Evolutionary conservation across 2,113 vertebrate species (phyloP).

Genomic region (Tachuris rubrigastra): DNA sequence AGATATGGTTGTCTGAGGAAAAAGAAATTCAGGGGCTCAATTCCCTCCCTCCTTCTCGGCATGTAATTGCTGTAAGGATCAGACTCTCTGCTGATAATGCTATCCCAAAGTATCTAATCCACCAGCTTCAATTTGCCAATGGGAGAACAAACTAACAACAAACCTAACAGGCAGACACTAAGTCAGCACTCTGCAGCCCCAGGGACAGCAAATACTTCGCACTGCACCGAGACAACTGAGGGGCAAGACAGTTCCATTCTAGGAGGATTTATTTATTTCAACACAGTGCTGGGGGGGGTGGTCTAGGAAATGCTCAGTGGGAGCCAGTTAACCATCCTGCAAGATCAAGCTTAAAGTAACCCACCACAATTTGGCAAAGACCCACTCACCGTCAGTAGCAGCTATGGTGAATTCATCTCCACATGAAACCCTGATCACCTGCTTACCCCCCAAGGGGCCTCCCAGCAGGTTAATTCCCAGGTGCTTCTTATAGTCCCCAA

Average conservation of each 20-base stretch:
- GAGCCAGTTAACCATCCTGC: not conserved
- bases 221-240: not conserved
- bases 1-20: slow-evolving; percentile 93
- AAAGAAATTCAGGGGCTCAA: not conserved
- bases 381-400: slow-evolving; percentile 89
- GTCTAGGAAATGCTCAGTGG: not conserved
- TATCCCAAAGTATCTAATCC: not conserved
- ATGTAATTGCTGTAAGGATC: not conserved
- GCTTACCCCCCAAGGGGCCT: slow-evolving; percentile 92
- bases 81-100: not conserved
- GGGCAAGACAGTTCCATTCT: not conserved
- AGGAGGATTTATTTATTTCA: not conserved
- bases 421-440: slow-evolving; percentile 91
- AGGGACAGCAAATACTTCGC: not conserved
- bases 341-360: not conserved
- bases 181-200: not conserved
- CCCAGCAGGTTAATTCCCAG: slow-evolving; percentile 90
- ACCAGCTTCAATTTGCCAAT: not conserved
- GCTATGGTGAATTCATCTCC: slow-evolving; percentile 98
- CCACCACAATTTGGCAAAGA: not conserved
- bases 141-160: not conserved
- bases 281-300: accelerated
- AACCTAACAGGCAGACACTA: not conserved
- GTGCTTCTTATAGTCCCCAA: slow-evolving; percentile 95
- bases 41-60: not conserved